phyloP scores from a whole-genome alignment of 2,888 invertebrate species.

The Venusia cambrica region DNA sequence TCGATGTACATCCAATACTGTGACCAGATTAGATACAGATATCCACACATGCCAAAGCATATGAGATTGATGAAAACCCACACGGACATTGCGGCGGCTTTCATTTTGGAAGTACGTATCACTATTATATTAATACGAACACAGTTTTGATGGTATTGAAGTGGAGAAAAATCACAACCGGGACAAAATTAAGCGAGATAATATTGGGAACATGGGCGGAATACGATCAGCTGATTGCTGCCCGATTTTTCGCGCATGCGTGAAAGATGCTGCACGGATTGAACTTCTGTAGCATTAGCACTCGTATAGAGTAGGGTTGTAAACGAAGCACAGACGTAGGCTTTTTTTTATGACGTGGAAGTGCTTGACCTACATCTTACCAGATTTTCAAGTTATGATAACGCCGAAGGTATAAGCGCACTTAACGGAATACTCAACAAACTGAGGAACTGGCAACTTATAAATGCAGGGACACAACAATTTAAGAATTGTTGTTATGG shows the following conservation, averaged over 20 bases:
- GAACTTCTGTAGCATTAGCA: too few relatives aligned
- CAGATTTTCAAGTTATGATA: too few relatives aligned
- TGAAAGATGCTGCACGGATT: constrained; percentile 30
- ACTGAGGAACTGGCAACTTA: too few relatives aligned
- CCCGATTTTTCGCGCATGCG: constrained; percentile 54
- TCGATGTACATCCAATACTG: constrained; percentile 85
- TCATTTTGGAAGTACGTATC: constrained; percentile 64
- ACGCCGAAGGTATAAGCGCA: too few relatives aligned
- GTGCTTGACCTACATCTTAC: too few relatives aligned
- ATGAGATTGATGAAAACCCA: constrained; percentile 87
- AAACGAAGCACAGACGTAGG: too few relatives aligned
- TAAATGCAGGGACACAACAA: too few relatives aligned
- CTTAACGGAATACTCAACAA: too few relatives aligned
- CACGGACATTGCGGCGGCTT: constrained; percentile 84
- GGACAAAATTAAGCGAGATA: constrained; percentile 26
- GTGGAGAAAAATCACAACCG: constrained; percentile 41
- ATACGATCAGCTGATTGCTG: constrained; percentile 52
- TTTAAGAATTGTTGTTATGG: too few relatives aligned
- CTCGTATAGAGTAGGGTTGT: too few relatives aligned
- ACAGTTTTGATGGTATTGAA: constrained; percentile 11
- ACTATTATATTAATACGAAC: constrained; percentile 15
- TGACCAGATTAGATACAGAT: constrained; percentile 86
- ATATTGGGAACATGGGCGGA: constrained; percentile 41
- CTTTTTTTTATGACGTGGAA: too few relatives aligned
- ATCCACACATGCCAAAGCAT: constrained; percentile 87